Conservation (phyloP, 2,797 vertebrate genomes). For the Lutjanus argentimaculatus region DNA sequence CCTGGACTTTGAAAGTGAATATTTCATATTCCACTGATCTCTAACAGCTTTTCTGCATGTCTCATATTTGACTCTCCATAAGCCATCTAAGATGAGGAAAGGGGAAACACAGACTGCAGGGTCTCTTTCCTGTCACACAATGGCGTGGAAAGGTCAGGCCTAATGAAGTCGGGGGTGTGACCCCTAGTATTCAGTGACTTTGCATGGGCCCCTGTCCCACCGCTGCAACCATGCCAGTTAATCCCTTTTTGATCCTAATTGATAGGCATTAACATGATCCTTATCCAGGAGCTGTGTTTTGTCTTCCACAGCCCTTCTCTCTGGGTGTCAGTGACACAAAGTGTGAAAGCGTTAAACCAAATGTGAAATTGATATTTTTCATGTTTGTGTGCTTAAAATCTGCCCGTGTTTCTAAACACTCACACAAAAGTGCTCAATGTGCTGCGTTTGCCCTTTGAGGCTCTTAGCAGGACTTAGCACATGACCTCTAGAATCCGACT, state of each 20-base stretch:
- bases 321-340: slow-evolving; percentile 84
- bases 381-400: slow-evolving; percentile 84
- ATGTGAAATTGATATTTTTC: slow-evolving; percentile 90
- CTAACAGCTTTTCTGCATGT: slow-evolving; percentile 76
- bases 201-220: slow-evolving; percentile 78
- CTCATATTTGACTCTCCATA: slow-evolving; percentile 74
- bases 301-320: slow-evolving; percentile 84
- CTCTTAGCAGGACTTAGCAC: slow-evolving; percentile 83
- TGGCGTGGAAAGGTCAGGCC: slow-evolving; percentile 90
- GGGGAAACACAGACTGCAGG: slow-evolving; percentile 73
- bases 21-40: slow-evolving; percentile 83
- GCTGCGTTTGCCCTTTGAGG: slow-evolving; percentile 75
- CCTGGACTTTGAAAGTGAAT: slow-evolving; percentile 82
- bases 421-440: slow-evolving; percentile 69
- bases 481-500: slow-evolving; percentile 80
- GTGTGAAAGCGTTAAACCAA: slow-evolving; percentile 88
- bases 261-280: slow-evolving; percentile 89
- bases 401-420: slow-evolving; percentile 73
- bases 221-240: slow-evolving; percentile 84
- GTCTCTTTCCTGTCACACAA: slow-evolving; percentile 82
- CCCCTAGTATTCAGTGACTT: slow-evolving; percentile 89
- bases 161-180: slow-evolving; percentile 89
- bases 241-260: slow-evolving; percentile 90
- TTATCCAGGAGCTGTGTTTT: slow-evolving; percentile 86
- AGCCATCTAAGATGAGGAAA: slow-evolving; percentile 73